Percentiles rank a stretch among this genome's conserved stretches.
Evolutionary conservation across 2,888 invertebrate genomes (phyloP).

Genomic region (Prionchulus punctatus): DNA sequence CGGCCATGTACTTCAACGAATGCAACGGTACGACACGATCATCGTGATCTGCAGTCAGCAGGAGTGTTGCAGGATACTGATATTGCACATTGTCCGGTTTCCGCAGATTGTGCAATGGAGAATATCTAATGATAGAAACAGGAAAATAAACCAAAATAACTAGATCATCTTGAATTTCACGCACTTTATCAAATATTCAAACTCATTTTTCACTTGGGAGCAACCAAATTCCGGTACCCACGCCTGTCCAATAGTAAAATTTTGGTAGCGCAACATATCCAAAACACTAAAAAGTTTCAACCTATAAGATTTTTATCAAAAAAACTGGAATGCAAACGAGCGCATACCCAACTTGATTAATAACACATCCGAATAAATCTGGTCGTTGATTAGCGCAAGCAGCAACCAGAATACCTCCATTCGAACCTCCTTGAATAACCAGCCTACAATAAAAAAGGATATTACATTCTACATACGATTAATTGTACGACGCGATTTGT

Average conservation of each 20-base stretch:
- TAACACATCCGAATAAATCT: slow-evolving; percentile 74
- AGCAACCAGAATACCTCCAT: slow-evolving; percentile 87
- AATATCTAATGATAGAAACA: slow-evolving; percentile 43
- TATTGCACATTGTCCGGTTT: slow-evolving; percentile 40
- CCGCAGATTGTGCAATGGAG: slow-evolving; percentile 78
- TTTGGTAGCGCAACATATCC: slow-evolving; percentile 93
- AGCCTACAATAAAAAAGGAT: slow-evolving; percentile 41
- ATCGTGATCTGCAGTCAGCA: slow-evolving; percentile 94
- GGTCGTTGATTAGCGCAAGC: slow-evolving; percentile 88
- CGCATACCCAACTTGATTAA: slow-evolving; percentile 78
- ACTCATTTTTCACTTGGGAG: slow-evolving; percentile 64
- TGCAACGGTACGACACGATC: slow-evolving; percentile 94
- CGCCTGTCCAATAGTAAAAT: slow-evolving; percentile 90
- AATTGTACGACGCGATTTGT: too few relatives aligned
- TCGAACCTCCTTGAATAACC: slow-evolving; percentile 82
- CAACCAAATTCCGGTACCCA: slow-evolving; percentile 93
- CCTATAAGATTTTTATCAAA: slow-evolving; percentile 8
- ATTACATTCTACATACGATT: too few relatives aligned
- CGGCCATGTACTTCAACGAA: slow-evolving; percentile 81
- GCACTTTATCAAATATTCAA: slow-evolving; percentile 60
- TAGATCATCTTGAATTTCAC: not conserved
- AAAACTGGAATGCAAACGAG: not conserved
- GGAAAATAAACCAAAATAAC: not conserved
- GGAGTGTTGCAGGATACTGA: slow-evolving; percentile 75
- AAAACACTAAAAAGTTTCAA: slow-evolving; percentile 72